Evolutionary conservation across 1,140 invertebrate species (phyloP).

Genomic region (Scylla paramamosain): DNA sequence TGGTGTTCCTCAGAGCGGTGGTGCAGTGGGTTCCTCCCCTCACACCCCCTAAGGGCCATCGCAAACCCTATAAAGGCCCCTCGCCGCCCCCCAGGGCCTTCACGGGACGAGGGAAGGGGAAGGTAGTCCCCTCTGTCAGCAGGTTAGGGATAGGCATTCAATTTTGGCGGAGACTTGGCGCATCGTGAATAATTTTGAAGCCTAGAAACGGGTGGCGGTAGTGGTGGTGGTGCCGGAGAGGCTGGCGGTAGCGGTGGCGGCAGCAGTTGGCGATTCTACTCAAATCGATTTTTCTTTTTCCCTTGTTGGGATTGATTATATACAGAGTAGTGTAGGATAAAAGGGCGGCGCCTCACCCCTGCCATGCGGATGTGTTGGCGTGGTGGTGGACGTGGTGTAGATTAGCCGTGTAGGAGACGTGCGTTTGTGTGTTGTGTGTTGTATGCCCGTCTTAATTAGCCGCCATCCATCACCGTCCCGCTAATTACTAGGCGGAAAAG

Average conservation of each 20-base stretch:
- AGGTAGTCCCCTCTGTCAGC: neutral
- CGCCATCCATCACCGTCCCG: neutral
- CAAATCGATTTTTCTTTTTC: neutral
- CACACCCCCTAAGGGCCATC: slow-evolving; percentile 6
- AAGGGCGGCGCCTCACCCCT: neutral
- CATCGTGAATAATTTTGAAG: slow-evolving; percentile 23
- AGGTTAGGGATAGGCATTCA: neutral
- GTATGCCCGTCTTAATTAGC: neutral
- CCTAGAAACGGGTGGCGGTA: neutral
- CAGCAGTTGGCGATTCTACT: neutral
- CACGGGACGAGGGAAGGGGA: slow-evolving; percentile 1
- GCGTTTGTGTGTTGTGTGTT: neutral
- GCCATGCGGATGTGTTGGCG: neutral
- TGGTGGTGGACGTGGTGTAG: neutral
- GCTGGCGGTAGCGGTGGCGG: too few relatives aligned
- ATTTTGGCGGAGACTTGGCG: slow-evolving; percentile 11
- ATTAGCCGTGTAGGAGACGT: neutral
- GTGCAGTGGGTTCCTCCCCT: slow-evolving; percentile 17
- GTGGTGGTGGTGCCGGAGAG: neutral
- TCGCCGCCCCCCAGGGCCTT: slow-evolving; percentile 15
- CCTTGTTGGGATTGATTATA: neutral
- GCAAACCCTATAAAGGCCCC: slow-evolving; percentile 18
- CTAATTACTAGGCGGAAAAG: slow-evolving; percentile 22
- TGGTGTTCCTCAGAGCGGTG: slow-evolving; percentile 10
- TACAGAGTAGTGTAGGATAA: slow-evolving; percentile 6